Evolutionary conservation across 2,797 vertebrate genomes (phyloP).

Genomic region (Harpagifer antarcticus): DNA sequence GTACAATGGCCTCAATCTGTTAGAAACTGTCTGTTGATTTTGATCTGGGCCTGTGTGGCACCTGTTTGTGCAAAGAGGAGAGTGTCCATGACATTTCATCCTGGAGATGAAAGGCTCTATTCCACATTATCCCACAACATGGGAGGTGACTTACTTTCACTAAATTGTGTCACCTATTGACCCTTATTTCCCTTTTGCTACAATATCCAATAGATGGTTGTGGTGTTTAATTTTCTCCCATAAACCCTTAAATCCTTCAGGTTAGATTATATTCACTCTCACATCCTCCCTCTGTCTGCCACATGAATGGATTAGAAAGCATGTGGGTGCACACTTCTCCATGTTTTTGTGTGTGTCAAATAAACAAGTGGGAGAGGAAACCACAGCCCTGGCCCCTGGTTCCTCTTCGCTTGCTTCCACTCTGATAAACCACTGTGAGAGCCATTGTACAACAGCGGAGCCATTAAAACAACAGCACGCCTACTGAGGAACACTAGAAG

Average conservation of each 20-base stretch:
- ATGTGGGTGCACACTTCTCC: conserved; percentile 14
- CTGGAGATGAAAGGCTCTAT: conserved; percentile 53
- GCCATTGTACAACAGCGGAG: conserved; percentile 70
- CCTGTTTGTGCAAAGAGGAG: conserved; percentile 56
- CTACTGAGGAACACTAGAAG: conserved; percentile 70
- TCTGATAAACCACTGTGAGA: conserved; percentile 61
- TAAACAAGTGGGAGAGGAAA: conserved; percentile 69
- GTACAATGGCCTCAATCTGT: conserved; percentile 57
- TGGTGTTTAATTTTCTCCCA: background rate
- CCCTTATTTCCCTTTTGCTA: background rate
- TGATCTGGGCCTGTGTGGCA: conserved; percentile 54
- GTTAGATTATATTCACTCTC: conserved; percentile 23
- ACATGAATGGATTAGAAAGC: conserved; percentile 47
- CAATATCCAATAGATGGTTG: background rate
- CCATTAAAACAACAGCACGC: conserved; percentile 75
- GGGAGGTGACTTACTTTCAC: background rate
- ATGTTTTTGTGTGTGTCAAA: conserved; percentile 34
- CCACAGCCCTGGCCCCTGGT: conserved; percentile 56
- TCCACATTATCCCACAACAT: conserved; percentile 5
- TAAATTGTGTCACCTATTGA: conserved; percentile 15
- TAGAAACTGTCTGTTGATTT: conserved; percentile 59
- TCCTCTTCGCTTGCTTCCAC: conserved; percentile 54
- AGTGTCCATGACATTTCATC: conserved; percentile 47
- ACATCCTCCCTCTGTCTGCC: conserved; percentile 32
- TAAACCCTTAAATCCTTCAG: conserved; percentile 6